These are phyloP conservation scores for Sarcophaga peregrina DNA, from an alignment of 1,140 invertebrate species.

Conservation along the genomic window DNA sequence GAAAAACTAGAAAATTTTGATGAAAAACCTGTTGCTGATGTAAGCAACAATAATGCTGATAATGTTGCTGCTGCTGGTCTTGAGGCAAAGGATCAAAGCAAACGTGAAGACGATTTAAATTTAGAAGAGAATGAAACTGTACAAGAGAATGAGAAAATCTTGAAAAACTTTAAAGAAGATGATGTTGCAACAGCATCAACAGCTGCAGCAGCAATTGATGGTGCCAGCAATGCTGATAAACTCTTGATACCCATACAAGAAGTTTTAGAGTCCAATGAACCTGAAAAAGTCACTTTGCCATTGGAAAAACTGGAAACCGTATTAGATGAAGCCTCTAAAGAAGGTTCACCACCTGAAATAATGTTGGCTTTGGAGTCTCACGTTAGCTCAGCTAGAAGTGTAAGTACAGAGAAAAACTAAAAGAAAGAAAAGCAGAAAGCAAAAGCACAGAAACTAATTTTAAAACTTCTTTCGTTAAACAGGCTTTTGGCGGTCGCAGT, in stretches of 20 bases:
- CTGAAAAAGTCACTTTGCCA: constrained; percentile 66
- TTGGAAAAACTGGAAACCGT: constrained; percentile 68
- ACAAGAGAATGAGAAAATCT: constrained; percentile 59
- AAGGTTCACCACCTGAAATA: constrained; percentile 68
- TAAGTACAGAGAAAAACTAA: no score
- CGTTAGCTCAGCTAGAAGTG: constrained; percentile 59
- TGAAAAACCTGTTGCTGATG: constrained; percentile 33
- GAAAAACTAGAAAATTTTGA: constrained; percentile 61
- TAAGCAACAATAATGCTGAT: background rate
- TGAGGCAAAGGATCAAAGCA: constrained; percentile 31
- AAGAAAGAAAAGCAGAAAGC: background rate
- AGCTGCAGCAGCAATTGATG: background rate
- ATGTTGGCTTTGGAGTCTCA: constrained; percentile 73
- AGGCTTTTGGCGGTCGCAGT: constrained; percentile 57
- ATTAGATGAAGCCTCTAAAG: constrained; percentile 65
- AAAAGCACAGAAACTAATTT: background rate
- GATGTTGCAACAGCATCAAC: background rate
- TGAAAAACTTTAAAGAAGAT: constrained; percentile 49
- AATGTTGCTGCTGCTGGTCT: background rate
- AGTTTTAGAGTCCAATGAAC: constrained; percentile 53
- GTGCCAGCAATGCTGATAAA: background rate
- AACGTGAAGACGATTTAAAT: constrained; percentile 51
- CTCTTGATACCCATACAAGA: constrained; percentile 38
- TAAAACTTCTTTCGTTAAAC: background rate
- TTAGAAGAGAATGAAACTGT: constrained; percentile 67